phyloP scores from a whole-genome alignment of 2,888 invertebrate species.

The Formica aserva region DNA sequence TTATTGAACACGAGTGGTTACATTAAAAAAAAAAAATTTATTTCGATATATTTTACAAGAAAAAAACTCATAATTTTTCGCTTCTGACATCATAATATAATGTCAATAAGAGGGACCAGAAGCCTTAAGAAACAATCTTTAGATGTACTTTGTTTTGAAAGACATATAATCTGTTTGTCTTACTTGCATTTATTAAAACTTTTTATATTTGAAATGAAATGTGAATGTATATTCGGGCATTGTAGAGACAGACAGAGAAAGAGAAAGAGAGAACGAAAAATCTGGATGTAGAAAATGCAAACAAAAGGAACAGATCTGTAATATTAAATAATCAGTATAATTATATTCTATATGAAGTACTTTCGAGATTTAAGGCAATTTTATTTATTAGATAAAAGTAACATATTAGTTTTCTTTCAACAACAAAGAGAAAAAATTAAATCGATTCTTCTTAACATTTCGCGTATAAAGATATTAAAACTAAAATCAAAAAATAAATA shows the following conservation, averaged over 20 bases:
- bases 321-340: background rate
- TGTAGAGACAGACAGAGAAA: background rate
- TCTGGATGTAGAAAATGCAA: background rate
- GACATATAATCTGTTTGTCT: background rate
- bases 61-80: background rate
- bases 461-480: no score
- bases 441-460: no score
- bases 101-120: background rate
- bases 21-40: background rate
- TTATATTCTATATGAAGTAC: background rate
- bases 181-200: background rate
- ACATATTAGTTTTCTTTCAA: no score
- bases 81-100: background rate
- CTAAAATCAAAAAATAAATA: no score
- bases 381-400: background rate
- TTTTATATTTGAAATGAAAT: background rate
- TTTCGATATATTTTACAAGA: background rate
- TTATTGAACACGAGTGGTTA: background rate
- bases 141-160: background rate
- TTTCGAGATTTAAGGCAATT: background rate
- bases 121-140: background rate
- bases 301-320: background rate
- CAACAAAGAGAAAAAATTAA: no score
- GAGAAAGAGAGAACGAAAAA: background rate
- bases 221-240: background rate